Evolutionary conservation across 1,140 invertebrate genomes (phyloP).

Genomic region (Coelopa frigida): DNA sequence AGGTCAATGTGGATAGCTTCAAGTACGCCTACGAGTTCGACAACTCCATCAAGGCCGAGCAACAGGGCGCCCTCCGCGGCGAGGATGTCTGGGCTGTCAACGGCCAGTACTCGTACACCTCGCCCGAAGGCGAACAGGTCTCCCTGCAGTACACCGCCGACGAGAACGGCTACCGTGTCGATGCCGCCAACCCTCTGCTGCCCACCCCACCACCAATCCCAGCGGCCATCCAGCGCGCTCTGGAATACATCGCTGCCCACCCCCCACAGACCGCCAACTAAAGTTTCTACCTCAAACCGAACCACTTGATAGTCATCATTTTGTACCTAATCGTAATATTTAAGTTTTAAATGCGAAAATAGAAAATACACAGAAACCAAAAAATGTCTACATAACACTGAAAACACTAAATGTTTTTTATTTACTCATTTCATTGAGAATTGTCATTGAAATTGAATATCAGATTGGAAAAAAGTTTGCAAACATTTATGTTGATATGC

Average conservation of each 20-base stretch:
- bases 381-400: no score
- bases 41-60: conserved; percentile 3
- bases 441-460: no score
- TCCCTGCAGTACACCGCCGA: conserved; percentile 51
- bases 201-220: conserved; percentile 37
- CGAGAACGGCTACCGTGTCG: conserved; percentile 53
- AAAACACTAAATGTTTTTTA: no score
- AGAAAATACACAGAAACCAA: no score
- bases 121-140: conserved; percentile 45
- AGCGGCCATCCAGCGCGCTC: conserved; percentile 20
- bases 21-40: conserved; percentile 16
- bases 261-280: no score
- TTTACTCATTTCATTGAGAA: no score
- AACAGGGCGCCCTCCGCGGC: not conserved
- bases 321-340: no score
- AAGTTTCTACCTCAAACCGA: no score
- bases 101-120: conserved; percentile 47
- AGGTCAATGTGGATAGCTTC: conserved; percentile 18
- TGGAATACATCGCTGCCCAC: conserved; percentile 46
- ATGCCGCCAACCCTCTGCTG: conserved; percentile 45
- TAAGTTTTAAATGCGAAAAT: no score
- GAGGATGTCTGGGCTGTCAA: conserved; percentile 18
- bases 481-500: no score
- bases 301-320: no score
- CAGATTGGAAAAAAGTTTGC: no score